Base-by-base conservation (phyloP, 2,888 invertebrate genomes). In the Macrosoma leucophasiata region DNA sequence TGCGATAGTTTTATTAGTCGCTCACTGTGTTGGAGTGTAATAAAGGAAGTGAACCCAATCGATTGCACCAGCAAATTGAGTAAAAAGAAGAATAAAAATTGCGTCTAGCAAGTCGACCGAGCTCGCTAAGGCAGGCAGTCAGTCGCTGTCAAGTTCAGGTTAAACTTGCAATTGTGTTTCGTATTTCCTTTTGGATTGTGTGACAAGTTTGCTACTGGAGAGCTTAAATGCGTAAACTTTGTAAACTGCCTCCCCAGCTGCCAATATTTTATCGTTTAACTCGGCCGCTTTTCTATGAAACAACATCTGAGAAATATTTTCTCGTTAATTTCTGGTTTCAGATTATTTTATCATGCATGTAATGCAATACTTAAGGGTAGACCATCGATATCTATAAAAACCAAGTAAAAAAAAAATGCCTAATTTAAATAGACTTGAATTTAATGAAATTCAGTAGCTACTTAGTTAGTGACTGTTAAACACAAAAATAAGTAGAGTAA, bases 71-170 rank as follows among this genome's bases (percentile, higher is more conserved):
- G 38, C 29, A 33, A 43, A 48, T 33, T 47, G 17, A 4, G 38
- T 43, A 45, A 42, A 45, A 50, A 43, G 48, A 28, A 36, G 42
- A 39, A 41, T 37, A 42, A 54, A 51, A 39, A 46, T 50, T 55
- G 47, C 50, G 50, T 48, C 46, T 57, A 56, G 52, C 49, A 46
- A 46, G 36, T 43, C 37, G 35, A 35, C 41, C 42, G 39, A 41
- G 33, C 41, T 49, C 41, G 46, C 50, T 39, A 52, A 46, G 43
- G 46, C 45, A 43, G 48, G 52, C 58, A 58, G 61, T 67, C 63
- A 47, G 49, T 62, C 52, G 50, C 63, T 76, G 78, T 78, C 76
- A 75, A 67, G 58, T 70, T 57, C 75, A 76, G 75, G 58, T 60
- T 56, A 38, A 65, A 70, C 59, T 67, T 64, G 49, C 51, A 47